Evolutionary conservation across 2,888 invertebrate genomes (phyloP), one percentile per base, ranked within the genome.

Genomic region (Nyleta sp.): DNA sequence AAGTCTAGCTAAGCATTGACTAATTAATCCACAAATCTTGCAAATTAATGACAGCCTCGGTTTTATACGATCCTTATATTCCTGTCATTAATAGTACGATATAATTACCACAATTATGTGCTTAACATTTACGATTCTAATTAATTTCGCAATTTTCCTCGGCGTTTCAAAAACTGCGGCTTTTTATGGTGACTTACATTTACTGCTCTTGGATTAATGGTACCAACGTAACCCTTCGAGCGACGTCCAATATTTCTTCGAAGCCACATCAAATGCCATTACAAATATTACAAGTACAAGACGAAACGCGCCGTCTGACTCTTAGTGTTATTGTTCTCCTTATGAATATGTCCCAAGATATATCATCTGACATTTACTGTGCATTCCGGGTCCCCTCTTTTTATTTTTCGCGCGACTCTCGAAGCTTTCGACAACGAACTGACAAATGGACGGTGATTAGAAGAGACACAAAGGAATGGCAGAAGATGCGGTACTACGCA

Each of bases 361-460:
- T 72, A 71, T 71, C 31, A 77, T 67, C 67, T 72, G 71, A 72
- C 77, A 55, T 72, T 78, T 62, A 31, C 67, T 78, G 42, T 67
- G 50, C 35, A 50, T 72, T 72, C 18, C 22, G 15, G 17, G 60
- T 68, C 50, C 68, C 72, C 77, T 71, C 44, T 72, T 78, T 71
- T 72, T 59, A 48, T 77, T 77, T 65, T 72, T 55, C 65, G 50
- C 33, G 50, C 72, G 46, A 72, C 67, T 72, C 71, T 57, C 33
- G 22, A 60, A 57, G 72, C 72, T 77, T 71, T 70, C 67, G 72
- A 72, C 65, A 62, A 78, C 72, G 72, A 62, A 71, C 71, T 77
- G 77, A 77, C 71, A 77, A 76, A 77, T 77, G 71, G 77, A 57
- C 72, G 50, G 50, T 78, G 78, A 78, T 78, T 78, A 78, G 55